A percentile compares a stretch with the other conserved stretches of the same genome.
phyloP scores from a whole-genome alignment of 2,888 invertebrate species.

The Diaperis boleti region DNA sequence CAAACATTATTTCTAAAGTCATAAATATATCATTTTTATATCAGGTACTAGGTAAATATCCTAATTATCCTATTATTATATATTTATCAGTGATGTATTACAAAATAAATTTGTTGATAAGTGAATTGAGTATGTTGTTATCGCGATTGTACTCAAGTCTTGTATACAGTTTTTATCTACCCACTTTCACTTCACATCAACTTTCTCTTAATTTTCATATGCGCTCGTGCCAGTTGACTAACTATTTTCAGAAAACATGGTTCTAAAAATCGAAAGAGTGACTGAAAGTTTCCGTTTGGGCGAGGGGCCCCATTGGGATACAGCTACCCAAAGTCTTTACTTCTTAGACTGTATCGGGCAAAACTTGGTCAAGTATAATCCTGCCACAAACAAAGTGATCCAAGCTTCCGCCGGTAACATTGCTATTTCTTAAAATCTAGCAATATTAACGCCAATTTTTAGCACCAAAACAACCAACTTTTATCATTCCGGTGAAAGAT shows the following conservation, averaged over 20 bases:
- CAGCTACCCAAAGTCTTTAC: slow-evolving; percentile 71
- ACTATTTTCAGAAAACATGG: slow-evolving; percentile 39
- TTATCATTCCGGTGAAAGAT: slow-evolving; percentile 76
- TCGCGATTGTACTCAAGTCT: too few relatives aligned
- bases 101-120: too few relatives aligned
- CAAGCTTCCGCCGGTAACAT: slow-evolving; percentile 29
- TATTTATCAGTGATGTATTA: too few relatives aligned
- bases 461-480: slow-evolving; percentile 59
- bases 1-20: too few relatives aligned
- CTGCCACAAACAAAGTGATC: slow-evolving; percentile 14
- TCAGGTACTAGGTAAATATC: too few relatives aligned
- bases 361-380: slow-evolving; percentile 10
- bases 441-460: slow-evolving; percentile 18
- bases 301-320: slow-evolving; percentile 77
- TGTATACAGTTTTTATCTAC: not conserved
- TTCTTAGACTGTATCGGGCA: slow-evolving; percentile 69
- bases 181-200: slow-evolving; percentile 1
- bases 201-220: not conserved
- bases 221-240: not conserved
- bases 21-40: too few relatives aligned
- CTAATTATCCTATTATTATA: too few relatives aligned
- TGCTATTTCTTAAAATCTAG: not conserved
- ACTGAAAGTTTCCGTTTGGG: slow-evolving; percentile 70
- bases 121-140: too few relatives aligned
- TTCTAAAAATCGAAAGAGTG: slow-evolving; percentile 61